Evolutionary conservation across 2,797 vertebrate genomes (phyloP), one percentile per base, ranked within the genome.

Genomic region (Odontamblyopus rebecca): DNA sequence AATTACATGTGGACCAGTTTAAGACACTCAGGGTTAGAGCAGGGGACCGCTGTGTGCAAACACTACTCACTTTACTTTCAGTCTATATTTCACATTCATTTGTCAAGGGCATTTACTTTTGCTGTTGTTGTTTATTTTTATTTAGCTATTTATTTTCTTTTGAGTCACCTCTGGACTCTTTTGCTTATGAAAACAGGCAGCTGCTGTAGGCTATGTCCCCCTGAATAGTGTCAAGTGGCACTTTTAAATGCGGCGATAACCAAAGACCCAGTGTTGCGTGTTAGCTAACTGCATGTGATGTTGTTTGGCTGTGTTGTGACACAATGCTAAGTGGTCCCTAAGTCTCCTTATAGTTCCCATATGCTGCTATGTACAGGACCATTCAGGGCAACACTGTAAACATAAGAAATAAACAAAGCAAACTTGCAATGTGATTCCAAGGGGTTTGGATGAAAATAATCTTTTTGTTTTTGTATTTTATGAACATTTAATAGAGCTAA

Each of bases 31-130:
- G 60, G 59, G 59, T 71, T 50, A 61, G 38, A 27, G n/a, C 70
- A 74, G 27, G 26, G 16, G 44, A 19, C 50, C 61, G 70, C 38
- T 68, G 68, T 67, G 69, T 9, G 62, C 66, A 64, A 26, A 66
- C 15, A 62, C 72, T 70, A 65, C 51, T 78, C 73, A 30, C 69
- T 80, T 59, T 64, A 35, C 65, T 18, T 79, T 82, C 79, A 75
- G 73, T 86, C 76, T 30, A 72, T 76, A 79, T 88, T 82, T 82
- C 79, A 79, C 74, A 90, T 86, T 84, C 60, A 92, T 92, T 91
- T 86, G 85, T 87, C 82, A 72, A 71, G 80, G 80, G 77, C 74
- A 86, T 87, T 84, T 79, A 82, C 67, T 62, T 86, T 62, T 50
- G 16, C 2, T 64, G 38, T 64, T 44, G 15, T 15, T 64, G 1